Evolutionary conservation across 92 coral and sea anemone species (phyloP), one percentile per base, ranked within the genome.

Genomic region (Paragorgia papillata): DNA sequence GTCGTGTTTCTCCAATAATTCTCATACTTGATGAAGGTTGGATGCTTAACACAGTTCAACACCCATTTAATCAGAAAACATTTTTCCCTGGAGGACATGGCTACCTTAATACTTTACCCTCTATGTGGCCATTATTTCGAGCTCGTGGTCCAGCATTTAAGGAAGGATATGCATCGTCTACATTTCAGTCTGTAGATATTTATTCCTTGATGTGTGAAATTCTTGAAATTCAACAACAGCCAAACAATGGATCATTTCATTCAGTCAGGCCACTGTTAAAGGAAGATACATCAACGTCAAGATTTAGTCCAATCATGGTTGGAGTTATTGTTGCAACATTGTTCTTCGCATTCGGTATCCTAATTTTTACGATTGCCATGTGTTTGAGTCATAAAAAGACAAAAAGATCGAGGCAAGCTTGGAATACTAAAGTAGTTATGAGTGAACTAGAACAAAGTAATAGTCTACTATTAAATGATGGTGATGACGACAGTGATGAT

Each of bases 111-210:
- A 74, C 62, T 10, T 75, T 83, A 57, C 69, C 70, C 53, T 67
- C 83, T 0, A 90, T 88, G 96, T 75, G 85, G 57, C 79, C 93
- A 13, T 80, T 89, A 19, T 90, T 92, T 44, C 70, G 88, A 30
- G 97, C 83, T 59, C 90, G 92, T 64, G 97, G 97, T 33, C 96
- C 97, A 1, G 96, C 92, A 14, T 92, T 92, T 61, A 80, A 85
- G 30, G 53, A 62, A 26, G 82, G 85, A 57, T 88, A 60, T 61
- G 57, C 40, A 4, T 82, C 88, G 19, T 29, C 66, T 46, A 82
- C 89, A 27, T 90, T 92, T 70, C 84, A 84, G 18, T 80, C 82
- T 24, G 90, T 90, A 8, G 85, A 87, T 39, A 30, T 92, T 54
- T 92, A 92, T 68, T 76, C 88, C n/a, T 48, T 92, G 69, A 79